A percentile compares a stretch with the other conserved stretches of the same genome.
These are phyloP conservation scores for Leptodactylus fallax DNA, from an alignment of 2,797 vertebrate genomes.

Conservation along the genomic window DNA sequence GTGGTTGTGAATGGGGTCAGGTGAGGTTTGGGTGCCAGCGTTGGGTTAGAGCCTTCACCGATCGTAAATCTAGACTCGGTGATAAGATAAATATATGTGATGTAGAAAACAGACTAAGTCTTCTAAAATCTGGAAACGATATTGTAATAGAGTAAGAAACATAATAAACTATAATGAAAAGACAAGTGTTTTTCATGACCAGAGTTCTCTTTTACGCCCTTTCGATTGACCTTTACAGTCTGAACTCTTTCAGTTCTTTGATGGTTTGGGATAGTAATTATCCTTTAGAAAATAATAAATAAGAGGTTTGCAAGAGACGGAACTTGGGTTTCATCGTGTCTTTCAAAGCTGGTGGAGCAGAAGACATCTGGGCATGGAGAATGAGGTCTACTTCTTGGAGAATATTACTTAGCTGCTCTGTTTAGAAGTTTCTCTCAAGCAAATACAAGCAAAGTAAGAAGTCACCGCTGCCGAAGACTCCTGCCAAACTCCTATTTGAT, in stretches of 20 bases:
- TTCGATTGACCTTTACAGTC: background rate
- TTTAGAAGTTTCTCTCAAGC: conserved; percentile 46
- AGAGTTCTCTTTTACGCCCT: background rate
- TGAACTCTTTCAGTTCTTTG: conserved; percentile 11
- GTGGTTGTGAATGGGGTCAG: no score
- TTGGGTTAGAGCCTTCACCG: no score
- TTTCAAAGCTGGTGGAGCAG: conserved; percentile 17
- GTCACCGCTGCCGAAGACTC: conserved; percentile 8
- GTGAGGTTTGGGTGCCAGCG: no score
- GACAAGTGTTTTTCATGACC: no score
- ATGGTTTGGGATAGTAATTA: conserved; percentile 29
- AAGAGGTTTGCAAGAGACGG: conserved; percentile 25
- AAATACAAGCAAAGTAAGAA: conserved; percentile 45
- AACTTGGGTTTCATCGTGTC: conserved; percentile 1
- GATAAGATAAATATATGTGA: background rate
- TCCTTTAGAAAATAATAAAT: conserved; percentile 27
- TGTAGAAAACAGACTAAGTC: background rate
- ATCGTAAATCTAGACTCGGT: background rate
- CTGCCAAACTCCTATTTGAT: conserved; percentile 61
- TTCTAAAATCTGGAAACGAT: background rate
- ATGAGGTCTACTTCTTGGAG: conserved; percentile 1
- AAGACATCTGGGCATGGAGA: conserved; percentile 35
- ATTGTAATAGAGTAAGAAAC: background rate
- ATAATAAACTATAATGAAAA: background rate
- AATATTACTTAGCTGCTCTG: conserved; percentile 5